A percentile compares a stretch with the other conserved stretches of the same genome.
Evolutionary conservation across 1,140 invertebrate genomes (phyloP).

Genomic region (Halyomorpha halys): DNA sequence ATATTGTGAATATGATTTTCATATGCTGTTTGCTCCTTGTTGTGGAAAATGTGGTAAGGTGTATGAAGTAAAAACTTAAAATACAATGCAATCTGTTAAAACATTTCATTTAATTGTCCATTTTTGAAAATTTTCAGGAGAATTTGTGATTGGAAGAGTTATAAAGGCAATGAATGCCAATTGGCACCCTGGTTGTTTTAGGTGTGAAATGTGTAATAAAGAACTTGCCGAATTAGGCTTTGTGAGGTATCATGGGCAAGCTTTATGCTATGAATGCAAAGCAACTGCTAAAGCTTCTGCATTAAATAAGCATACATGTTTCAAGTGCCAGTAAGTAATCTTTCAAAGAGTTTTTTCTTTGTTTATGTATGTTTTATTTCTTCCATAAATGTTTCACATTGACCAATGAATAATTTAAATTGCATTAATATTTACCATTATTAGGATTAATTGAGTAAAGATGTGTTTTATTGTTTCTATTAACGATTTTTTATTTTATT

Average conservation of each 20-base stretch:
- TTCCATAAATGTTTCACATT: no score
- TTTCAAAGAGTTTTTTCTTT: not conserved
- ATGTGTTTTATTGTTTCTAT: no score
- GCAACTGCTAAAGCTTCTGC: constrained; percentile 88
- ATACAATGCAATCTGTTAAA: constrained; percentile 19
- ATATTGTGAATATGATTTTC: constrained; percentile 99
- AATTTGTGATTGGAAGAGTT: constrained; percentile 94
- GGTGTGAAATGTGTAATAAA: constrained; percentile 83
- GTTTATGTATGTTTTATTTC: no score
- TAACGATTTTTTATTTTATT: no score
- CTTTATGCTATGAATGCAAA: constrained; percentile 95
- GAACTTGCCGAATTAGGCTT: constrained; percentile 94
- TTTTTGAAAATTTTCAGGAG: constrained; percentile 44
- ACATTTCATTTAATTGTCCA: not conserved
- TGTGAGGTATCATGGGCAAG: constrained; percentile 84
- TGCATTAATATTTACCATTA: no score
- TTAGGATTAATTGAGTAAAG: no score
- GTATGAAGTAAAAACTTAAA: constrained; percentile 16
- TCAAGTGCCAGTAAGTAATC: constrained; percentile 89
- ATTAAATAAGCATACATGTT: constrained; percentile 94
- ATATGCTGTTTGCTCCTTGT: constrained; percentile 95
- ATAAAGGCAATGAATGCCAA: constrained; percentile 99
- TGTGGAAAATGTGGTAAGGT: constrained; percentile 89
- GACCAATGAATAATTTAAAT: no score
- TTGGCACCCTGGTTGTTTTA: constrained; percentile 97